These are phyloP conservation scores for Osmerus eperlanus DNA, from an alignment of 2,113 vertebrate genomes.

Conservation along the genomic window DNA sequence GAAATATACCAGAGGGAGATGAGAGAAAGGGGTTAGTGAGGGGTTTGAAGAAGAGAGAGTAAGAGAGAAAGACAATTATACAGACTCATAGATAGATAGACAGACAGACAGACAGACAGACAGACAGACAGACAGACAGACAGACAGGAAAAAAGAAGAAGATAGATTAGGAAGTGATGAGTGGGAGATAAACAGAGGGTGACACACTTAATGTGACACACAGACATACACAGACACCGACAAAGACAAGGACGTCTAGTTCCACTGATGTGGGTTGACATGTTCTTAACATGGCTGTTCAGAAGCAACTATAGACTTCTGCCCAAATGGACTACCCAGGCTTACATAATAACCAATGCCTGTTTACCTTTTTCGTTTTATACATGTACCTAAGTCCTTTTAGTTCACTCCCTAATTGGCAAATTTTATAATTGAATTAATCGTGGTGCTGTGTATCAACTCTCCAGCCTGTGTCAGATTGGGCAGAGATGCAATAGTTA, in stretches of 20 bases:
- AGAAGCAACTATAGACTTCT: background rate
- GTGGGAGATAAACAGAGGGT: background rate
- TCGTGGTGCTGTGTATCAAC: no score
- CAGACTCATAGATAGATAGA: constrained; percentile 1
- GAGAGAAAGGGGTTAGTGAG: background rate
- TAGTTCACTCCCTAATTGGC: no score
- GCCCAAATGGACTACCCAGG: no score
- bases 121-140: background rate
- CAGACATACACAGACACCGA: constrained; percentile 12
- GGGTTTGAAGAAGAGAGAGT: constrained; percentile 3
- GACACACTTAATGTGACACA: constrained; percentile 24
- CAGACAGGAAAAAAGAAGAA: constrained; percentile 12
- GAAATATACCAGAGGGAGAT: constrained; percentile 11
- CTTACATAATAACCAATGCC: no score
- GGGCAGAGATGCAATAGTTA: no score
- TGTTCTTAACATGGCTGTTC: background rate
- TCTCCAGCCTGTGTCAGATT: no score
- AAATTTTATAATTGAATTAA: no score
- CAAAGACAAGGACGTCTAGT: background rate
- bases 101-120: background rate
- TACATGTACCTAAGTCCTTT: background rate
- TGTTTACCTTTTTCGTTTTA: background rate
- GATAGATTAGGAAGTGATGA: constrained; percentile 5
- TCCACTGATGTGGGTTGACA: background rate
- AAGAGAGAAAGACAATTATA: background rate